A percentile compares a stretch with the other conserved stretches of the same genome.
Conservation (phyloP, 2,113 vertebrate species). For the Pseudorhombus dupliciocellatus region DNA sequence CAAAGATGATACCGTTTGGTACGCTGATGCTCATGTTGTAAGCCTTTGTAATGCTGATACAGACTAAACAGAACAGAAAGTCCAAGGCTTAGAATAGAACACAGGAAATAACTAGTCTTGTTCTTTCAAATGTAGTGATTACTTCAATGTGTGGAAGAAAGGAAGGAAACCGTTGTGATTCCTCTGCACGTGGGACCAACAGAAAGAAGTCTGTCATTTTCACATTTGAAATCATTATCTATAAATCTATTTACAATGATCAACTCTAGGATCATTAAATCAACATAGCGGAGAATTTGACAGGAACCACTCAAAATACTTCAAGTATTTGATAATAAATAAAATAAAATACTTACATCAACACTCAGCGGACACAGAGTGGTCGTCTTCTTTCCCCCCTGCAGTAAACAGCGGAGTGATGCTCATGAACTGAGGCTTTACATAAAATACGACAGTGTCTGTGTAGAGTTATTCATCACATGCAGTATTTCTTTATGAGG, state of each 20-base stretch:
- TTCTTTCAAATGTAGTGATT: too few species aligned
- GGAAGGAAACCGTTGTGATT: conserved; percentile 22
- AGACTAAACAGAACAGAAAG: conserved; percentile 30
- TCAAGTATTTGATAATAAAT: neutral
- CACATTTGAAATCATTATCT: too few species aligned
- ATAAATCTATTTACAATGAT: too few species aligned
- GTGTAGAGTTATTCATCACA: neutral
- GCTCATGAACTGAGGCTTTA: neutral
- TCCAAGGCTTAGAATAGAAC: neutral
- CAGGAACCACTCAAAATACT: neutral
- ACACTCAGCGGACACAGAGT: neutral
- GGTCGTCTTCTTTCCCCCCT: neutral
- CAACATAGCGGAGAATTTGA: too few species aligned
- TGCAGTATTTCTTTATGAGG: neutral
- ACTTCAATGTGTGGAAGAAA: neutral
- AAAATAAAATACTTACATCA: neutral
- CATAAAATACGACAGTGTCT: too few species aligned
- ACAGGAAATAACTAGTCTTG: too few species aligned
- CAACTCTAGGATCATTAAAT: too few species aligned
- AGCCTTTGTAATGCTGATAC: conserved; percentile 3
- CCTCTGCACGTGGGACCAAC: neutral
- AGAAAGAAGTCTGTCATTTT: neutral
- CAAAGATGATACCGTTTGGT: rapidly evolving
- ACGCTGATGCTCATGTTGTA: rapidly evolving
- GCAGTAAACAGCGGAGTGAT: neutral